A percentile compares a stretch with the other conserved stretches of the same genome.
These are phyloP conservation scores for Sisor rabdophorus DNA, from an alignment of 2,113 vertebrate species.

Conservation along the genomic window DNA sequence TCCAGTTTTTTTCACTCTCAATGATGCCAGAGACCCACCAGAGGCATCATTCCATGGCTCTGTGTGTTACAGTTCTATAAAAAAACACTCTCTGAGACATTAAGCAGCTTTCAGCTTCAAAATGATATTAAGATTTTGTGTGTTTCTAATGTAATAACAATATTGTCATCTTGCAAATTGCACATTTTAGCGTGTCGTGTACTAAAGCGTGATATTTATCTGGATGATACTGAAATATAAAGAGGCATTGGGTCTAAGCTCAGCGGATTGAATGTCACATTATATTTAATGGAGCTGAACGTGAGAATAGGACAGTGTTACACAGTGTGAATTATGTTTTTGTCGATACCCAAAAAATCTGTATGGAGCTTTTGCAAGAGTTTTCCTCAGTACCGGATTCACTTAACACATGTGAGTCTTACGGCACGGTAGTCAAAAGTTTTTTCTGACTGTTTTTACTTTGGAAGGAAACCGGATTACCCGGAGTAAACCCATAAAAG, in stretches of 20 bases:
- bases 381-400: conserved; percentile 44
- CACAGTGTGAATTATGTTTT: conserved; percentile 62
- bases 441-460: too few species aligned
- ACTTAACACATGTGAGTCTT: neutral
- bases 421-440: too few species aligned
- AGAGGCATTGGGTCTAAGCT: conserved; percentile 19
- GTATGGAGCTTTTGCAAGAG: neutral
- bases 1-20: conserved; percentile 67
- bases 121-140: conserved; percentile 16
- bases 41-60: conserved; percentile 57
- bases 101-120: neutral
- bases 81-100: conserved; percentile 21
- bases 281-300: conserved; percentile 60
- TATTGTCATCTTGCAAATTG: neutral
- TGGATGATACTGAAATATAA: neutral
- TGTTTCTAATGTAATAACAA: neutral
- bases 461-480: too few species aligned
- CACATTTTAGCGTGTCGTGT: neutral
- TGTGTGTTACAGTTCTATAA: conserved; percentile 49
- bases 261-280: conserved; percentile 29
- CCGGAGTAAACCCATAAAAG: too few species aligned
- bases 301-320: conserved; percentile 66
- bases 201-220: conserved; percentile 16
- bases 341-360: conserved; percentile 57
- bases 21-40: conserved; percentile 56